Base-by-base conservation (phyloP, 2,797 vertebrate species). In the Lagodon rhomboides region DNA sequence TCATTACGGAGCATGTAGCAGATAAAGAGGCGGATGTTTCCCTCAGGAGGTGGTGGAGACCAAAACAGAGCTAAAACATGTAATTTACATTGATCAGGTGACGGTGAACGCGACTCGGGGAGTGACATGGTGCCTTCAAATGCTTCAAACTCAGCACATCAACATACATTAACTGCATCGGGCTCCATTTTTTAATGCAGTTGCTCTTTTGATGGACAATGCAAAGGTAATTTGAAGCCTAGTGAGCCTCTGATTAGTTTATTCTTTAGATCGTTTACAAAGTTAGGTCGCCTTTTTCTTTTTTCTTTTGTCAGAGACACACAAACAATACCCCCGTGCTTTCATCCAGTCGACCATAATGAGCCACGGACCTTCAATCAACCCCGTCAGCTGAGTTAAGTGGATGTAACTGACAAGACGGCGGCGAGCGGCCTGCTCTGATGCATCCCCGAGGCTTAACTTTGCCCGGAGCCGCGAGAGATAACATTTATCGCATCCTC, bases 281-380 rank as follows among this genome's bases (percentile, higher is more conserved):
- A 12, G 7, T n/a, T 38, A 12, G 5, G 5, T 60, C 12, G 7
- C 12, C 30, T 27, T 47, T 12, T 18, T 15, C 18, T 5, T 63
- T 25, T 27, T 47, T 38, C 34, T 17, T 43, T 55, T 1, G n/a
- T 5, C 50, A 22, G 20, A 34, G 17, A 18, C 18, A 22, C 68
- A 49, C 3, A 0, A n/a, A 59, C 44, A 6, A 43, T 9, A 44
- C 8, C 30, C 18, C 11, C 1, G 2, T 5, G 18, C 43, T 51
- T 44, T 74, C 20, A 27, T 67, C 10, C 34, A 20, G n/a, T 34
- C 34, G 10, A 15, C 12, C 15, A 20, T 34, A 75, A 50, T 4
- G 13, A 66, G 46, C 54, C 34, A 12, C 18, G 58, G 60, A 22
- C 53, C 46, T 44, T 58, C 20, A 50, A 16, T 77, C 44, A 50